Conservation (phyloP, 2,797 vertebrate species). For the Crenichthys baileyi region DNA sequence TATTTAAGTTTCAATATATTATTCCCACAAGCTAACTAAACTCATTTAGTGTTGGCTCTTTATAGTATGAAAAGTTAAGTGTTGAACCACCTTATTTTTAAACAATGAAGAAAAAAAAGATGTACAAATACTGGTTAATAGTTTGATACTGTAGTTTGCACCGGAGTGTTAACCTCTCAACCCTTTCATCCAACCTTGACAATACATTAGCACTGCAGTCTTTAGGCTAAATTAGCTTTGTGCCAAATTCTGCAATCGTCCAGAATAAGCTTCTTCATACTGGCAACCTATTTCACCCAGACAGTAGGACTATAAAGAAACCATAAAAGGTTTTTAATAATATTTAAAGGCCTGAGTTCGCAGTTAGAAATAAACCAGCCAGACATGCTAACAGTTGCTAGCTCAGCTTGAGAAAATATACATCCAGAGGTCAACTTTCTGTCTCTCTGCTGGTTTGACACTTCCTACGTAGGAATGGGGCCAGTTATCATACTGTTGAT, state of each 20-base stretch:
- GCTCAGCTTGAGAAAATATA: background rate
- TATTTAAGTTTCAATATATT: background rate
- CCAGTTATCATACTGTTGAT: background rate
- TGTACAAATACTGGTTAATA: too few species aligned
- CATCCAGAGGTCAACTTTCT: background rate
- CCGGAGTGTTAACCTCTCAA: background rate
- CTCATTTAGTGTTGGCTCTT: too few species aligned
- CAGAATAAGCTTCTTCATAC: background rate
- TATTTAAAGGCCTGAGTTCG: background rate
- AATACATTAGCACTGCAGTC: background rate
- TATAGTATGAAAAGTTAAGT: too few species aligned
- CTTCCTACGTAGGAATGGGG: background rate
- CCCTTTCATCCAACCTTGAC: background rate
- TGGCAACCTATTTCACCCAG: background rate
- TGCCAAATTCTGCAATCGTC: background rate
- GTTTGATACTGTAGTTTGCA: background rate
- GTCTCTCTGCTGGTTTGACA: background rate
- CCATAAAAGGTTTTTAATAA: background rate
- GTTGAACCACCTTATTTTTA: background rate
- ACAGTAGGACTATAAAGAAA: background rate
- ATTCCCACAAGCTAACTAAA: background rate
- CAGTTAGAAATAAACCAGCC: background rate
- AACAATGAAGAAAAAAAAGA: background rate
- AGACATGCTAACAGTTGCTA: background rate
- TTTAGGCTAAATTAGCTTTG: background rate